phyloP scores from a whole-genome alignment of 2,113 vertebrate species.

The Otolemur garnettii region DNA sequence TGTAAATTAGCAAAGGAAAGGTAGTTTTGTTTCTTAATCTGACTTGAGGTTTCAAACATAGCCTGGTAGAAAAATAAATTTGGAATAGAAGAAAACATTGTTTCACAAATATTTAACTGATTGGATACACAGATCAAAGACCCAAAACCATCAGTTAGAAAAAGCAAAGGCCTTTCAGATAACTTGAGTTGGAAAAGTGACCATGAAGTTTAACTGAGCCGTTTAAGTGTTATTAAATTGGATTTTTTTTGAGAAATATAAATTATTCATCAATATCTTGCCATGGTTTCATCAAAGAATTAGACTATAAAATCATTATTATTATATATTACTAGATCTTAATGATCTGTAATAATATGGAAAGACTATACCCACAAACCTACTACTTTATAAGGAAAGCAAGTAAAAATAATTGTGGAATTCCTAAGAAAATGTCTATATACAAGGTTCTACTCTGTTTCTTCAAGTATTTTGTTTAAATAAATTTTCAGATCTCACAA shows the following conservation, averaged over 20 bases:
- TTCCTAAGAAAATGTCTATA: background rate
- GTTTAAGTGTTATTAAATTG: slow-evolving; percentile 37
- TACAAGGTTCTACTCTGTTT: background rate
- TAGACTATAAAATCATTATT: slow-evolving; percentile 34
- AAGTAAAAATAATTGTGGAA: slow-evolving; percentile 36
- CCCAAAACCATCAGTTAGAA: slow-evolving; percentile 22
- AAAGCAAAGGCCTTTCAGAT: background rate
- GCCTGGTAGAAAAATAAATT: slow-evolving; percentile 13
- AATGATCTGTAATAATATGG: slow-evolving; percentile 1
- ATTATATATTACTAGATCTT: slow-evolving; percentile 11
- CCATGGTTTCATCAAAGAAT: slow-evolving; percentile 49
- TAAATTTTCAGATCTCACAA: slow-evolving; percentile 43
- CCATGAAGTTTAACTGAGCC: slow-evolving; percentile 40
- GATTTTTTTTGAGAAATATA: slow-evolving; percentile 52
- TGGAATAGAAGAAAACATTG: background rate
- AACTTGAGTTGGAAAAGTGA: slow-evolving; percentile 7
- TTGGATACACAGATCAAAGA: background rate
- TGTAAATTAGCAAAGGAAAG: slow-evolving; percentile 41
- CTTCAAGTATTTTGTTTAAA: slow-evolving; percentile 22
- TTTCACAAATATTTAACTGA: slow-evolving; percentile 36
- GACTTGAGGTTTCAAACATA: background rate
- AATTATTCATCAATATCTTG: slow-evolving; percentile 58
- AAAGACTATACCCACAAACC: slow-evolving; percentile 9
- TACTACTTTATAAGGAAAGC: slow-evolving; percentile 61
- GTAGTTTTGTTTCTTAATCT: slow-evolving; percentile 28